A percentile compares a stretch with the other conserved stretches of the same genome.
phyloP scores from a whole-genome alignment of 1,140 invertebrate species.

The Aphelinus atriplicis region DNA sequence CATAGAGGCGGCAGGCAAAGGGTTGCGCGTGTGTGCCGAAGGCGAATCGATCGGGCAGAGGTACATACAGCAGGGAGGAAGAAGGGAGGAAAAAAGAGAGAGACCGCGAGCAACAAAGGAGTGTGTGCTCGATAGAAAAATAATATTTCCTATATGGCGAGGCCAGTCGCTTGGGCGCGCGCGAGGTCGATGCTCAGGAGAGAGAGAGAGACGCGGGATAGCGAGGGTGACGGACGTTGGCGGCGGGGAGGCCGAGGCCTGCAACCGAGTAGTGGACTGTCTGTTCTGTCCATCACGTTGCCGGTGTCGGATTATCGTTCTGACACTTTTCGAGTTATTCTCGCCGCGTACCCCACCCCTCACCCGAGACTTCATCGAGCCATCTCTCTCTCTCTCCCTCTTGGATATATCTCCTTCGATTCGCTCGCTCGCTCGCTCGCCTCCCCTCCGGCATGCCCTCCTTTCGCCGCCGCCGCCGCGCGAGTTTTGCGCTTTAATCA shows the following conservation, averaged over 20 bases:
- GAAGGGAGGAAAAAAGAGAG: too few species aligned
- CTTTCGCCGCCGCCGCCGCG: too few species aligned
- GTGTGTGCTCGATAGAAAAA: conserved; percentile 10
- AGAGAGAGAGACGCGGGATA: conserved; percentile 1
- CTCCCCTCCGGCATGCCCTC: conserved; percentile 8
- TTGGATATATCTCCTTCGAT: background rate
- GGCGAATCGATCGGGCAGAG: too few species aligned
- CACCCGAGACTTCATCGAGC: conserved; percentile 26
- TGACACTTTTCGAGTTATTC: conserved; percentile 68
- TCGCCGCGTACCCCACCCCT: conserved; percentile 49
- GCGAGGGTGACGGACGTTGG: conserved; percentile 30
- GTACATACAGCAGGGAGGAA: too few species aligned
- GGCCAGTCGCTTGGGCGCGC: conserved; percentile 11
- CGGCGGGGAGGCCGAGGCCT: conserved; percentile 47
- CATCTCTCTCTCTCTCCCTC: conserved; percentile 22
- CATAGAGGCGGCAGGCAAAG: too few species aligned
- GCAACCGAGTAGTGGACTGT: conserved; percentile 54
- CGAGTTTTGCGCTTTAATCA: conserved; percentile 12
- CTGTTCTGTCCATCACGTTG: conserved; percentile 66
- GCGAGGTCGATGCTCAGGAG: conserved; percentile 44
- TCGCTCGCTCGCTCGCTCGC: conserved; percentile 34
- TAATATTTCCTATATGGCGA: conserved; percentile 2
- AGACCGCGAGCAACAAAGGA: too few species aligned
- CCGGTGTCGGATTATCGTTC: conserved; percentile 67
- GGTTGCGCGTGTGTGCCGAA: too few species aligned